phyloP scores from a whole-genome alignment of 2,888 invertebrate genomes.

The Rhyacophila evoluta region DNA sequence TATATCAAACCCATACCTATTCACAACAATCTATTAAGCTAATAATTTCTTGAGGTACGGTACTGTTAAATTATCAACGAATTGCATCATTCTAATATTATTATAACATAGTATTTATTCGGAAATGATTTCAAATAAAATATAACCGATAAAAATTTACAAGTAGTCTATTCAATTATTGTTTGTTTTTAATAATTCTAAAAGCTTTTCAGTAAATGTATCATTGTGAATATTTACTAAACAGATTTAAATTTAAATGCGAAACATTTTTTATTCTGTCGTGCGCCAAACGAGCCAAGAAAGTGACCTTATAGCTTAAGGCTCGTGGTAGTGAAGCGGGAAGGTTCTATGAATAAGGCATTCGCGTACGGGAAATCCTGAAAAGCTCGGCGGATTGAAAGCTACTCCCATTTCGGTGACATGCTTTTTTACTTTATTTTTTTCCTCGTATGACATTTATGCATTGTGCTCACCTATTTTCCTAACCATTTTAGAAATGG shows the following conservation, averaged over 20 bases:
- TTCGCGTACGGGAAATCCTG: slow-evolving; percentile 2
- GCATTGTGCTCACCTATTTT: background rate
- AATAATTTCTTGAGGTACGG: too few relatives aligned
- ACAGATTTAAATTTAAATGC: background rate
- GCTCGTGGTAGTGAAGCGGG: background rate
- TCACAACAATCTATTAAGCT: too few relatives aligned
- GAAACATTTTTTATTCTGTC: background rate
- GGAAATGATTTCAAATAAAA: too few relatives aligned
- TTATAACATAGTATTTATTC: too few relatives aligned
- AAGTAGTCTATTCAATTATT: too few relatives aligned
- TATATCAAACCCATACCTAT: too few relatives aligned
- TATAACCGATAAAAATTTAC: too few relatives aligned
- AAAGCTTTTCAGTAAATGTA: background rate
- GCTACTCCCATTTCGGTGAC: slow-evolving; percentile 32
- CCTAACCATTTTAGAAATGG: background rate
- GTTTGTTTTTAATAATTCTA: too few relatives aligned
- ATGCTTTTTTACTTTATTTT: slow-evolving; percentile 31
- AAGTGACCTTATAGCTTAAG: background rate
- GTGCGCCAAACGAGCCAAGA: background rate
- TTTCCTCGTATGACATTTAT: background rate
- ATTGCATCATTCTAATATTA: too few relatives aligned
- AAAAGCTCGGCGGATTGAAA: slow-evolving; percentile 27
- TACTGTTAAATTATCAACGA: too few relatives aligned
- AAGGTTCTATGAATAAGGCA: slow-evolving; percentile 29
- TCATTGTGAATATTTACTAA: background rate